These are phyloP conservation scores for Oreohelix idahoensis DNA, from an alignment of 1,140 invertebrate species.

Conservation along the genomic window DNA sequence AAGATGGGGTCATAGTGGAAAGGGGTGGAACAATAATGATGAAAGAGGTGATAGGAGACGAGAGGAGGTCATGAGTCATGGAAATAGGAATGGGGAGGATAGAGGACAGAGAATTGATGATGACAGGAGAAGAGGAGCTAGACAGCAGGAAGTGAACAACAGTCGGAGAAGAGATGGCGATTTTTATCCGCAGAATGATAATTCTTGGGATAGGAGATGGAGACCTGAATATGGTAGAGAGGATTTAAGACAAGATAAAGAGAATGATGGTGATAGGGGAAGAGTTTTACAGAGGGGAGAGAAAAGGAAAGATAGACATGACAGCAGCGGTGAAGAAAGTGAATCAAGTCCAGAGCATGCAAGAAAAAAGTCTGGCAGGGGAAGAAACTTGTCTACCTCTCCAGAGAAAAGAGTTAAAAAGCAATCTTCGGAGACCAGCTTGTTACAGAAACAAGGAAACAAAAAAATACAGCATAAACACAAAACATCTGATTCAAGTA, in stretches of 20 bases:
- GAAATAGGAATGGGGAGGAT: constrained; percentile 24
- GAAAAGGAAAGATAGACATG: not conserved
- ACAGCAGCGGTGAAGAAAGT: not conserved
- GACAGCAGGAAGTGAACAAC: not conserved
- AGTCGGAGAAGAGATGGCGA: not conserved
- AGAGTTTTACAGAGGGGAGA: not conserved
- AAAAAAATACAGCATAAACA: not conserved
- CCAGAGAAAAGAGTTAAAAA: not conserved
- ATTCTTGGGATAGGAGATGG: not conserved
- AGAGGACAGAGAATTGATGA: constrained; percentile 21
- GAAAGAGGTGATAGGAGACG: constrained; percentile 2
- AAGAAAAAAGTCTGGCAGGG: not conserved
- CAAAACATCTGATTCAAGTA: not conserved
- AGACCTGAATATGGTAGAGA: not conserved
- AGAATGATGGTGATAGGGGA: not conserved
- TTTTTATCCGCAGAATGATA: too few relatives aligned
- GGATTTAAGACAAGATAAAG: not conserved
- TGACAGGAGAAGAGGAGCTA: constrained; percentile 4
- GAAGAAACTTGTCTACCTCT: not conserved
- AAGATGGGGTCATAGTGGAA: not conserved
- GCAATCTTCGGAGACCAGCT: not conserved
- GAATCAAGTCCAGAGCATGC: not conserved
- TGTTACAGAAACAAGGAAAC: not conserved
- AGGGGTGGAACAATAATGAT: not conserved
- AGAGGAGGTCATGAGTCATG: not conserved